Evolutionary conservation across 2,888 invertebrate species (phyloP), one percentile per base, ranked within the genome.

Genomic region (Noctuana brunneofusca): DNA sequence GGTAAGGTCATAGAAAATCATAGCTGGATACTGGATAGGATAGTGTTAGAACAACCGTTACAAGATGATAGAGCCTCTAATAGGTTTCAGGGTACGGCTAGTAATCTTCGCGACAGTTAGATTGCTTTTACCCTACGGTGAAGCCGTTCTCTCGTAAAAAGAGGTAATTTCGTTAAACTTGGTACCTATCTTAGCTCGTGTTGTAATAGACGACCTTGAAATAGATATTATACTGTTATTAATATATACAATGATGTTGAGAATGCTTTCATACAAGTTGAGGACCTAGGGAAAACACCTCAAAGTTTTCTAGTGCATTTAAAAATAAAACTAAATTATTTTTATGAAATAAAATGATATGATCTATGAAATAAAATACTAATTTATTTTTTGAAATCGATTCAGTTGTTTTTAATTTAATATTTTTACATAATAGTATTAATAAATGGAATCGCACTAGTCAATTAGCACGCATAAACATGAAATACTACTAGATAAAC

Each of bases 21-120:
- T 14, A 49, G 27, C 14, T 49, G 27, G 49, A 20, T 46, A 46
- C 46, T 79, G 79, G 75, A 58, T 58, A 49, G 63, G 56, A 74
- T 79, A 73, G 78, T 82, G 81, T 78, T 78, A 69, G 70, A 75
- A 73, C 67, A 69, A 81, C 88, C 87, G 88, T 87, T 87, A 85
- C 67, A 50, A 66, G 74, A 75, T 86, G 84, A 87, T 87, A 83
- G 85, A 76, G 78, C 74, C 69, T 70, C 70, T 83, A 83, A 84
- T 83, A 79, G 80, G 78, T 80, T 75, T 75, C 74, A 80, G 80
- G 80, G 75, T 78, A 72, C 72, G 69, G 68, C 72, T 73, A 75
- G 76, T 77, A 81, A 83, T 81, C 76, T 72, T 58, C 64, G 65
- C 68, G 77, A 86, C 88, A 83, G 87, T 87, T 87, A 86, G 73